Evolutionary conservation across 64 coral and sea anemone genomes (phyloP).

Genomic region (Montipora efflorescens): DNA sequence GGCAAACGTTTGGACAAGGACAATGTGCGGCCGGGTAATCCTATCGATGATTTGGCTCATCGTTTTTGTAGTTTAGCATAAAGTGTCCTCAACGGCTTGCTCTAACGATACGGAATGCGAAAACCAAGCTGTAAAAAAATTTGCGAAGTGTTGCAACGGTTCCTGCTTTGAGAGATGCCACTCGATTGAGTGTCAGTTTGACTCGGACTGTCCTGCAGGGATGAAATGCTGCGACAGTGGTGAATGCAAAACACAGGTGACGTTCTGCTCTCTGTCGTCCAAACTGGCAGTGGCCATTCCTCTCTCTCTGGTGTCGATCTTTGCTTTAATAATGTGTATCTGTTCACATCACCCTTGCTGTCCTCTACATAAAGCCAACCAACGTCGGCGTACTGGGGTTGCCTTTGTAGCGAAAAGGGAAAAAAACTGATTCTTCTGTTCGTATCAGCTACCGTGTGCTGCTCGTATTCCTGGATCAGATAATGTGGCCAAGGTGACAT

Average conservation of each 20-base stretch:
- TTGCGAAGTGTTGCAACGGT: slow-evolving; percentile 17
- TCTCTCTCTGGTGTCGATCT: background rate
- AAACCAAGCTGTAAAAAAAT: background rate
- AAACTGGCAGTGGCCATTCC: slow-evolving; percentile 23
- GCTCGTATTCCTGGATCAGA: too few relatives aligned
- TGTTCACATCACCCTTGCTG: slow-evolving; percentile 3
- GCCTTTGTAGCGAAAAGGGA: background rate
- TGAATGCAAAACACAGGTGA: background rate
- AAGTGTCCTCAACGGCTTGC: background rate
- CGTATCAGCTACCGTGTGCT: too few relatives aligned
- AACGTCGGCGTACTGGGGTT: background rate
- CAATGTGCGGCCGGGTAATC: background rate
- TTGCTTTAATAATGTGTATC: background rate
- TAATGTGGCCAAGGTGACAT: too few relatives aligned
- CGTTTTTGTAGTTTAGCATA: background rate
- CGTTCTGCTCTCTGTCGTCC: slow-evolving; percentile 17
- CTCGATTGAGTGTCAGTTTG: background rate
- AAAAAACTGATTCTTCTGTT: background rate
- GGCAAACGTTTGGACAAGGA: background rate
- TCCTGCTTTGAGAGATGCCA: background rate
- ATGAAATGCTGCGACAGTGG: slow-evolving; percentile 9
- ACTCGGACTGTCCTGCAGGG: background rate
- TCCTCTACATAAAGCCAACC: background rate
- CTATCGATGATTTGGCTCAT: background rate
- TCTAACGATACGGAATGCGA: background rate